phyloP scores from a whole-genome alignment of 2,888 invertebrate genomes.

The Eupeodes luniger region DNA sequence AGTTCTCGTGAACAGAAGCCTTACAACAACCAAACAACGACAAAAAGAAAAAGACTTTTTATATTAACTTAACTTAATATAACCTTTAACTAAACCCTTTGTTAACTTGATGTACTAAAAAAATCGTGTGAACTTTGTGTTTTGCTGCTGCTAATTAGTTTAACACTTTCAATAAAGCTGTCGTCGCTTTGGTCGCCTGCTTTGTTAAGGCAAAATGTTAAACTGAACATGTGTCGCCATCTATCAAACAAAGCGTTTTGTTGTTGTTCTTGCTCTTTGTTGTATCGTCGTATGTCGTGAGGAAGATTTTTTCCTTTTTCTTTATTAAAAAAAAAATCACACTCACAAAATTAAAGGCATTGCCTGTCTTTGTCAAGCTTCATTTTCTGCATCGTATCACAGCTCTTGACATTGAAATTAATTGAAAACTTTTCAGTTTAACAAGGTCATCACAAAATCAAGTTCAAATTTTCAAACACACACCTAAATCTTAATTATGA shows the following conservation, averaged over 20 bases:
- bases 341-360: no score
- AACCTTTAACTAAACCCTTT: slow-evolving; percentile 36
- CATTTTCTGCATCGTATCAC: background rate
- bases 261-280: slow-evolving; percentile 29
- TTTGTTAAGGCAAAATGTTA: slow-evolving; percentile 17
- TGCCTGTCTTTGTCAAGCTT: background rate
- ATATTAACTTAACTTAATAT: background rate
- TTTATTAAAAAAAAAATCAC: background rate
- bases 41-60: background rate
- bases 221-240: slow-evolving; percentile 23
- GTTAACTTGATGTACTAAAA: slow-evolving; percentile 22
- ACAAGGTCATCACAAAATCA: background rate
- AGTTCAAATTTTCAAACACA: no score
- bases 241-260: slow-evolving; percentile 42
- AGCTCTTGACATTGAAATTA: slow-evolving; percentile 18
- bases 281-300: no score
- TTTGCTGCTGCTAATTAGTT: slow-evolving; percentile 67
- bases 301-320: background rate
- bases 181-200: background rate
- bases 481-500: no score
- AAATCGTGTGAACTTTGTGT: slow-evolving; percentile 30
- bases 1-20: no score
- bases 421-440: background rate
- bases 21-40: no score
- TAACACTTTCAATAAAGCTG: slow-evolving; percentile 55